Evolutionary conservation across 2,113 vertebrate species (phyloP).

Genomic region (Percopsis transmontana): DNA sequence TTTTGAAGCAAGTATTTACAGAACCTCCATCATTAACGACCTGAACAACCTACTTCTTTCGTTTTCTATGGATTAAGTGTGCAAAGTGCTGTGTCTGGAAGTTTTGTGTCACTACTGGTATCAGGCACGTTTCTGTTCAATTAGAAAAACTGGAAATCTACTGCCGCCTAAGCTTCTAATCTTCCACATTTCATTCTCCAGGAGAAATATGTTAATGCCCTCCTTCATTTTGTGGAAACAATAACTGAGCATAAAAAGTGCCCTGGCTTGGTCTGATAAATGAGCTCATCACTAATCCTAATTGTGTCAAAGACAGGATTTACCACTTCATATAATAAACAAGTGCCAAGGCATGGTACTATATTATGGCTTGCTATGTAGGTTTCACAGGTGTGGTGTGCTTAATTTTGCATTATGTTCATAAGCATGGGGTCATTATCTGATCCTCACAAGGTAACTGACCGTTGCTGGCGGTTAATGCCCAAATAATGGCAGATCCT

Average conservation of each 20-base stretch:
- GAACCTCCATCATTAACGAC: constrained; percentile 48
- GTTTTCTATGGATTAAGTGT: constrained; percentile 21
- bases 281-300: constrained; percentile 66
- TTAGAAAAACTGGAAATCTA: constrained; percentile 53
- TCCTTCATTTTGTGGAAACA: constrained; percentile 50
- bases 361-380: constrained; percentile 29
- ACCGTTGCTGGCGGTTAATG: constrained; percentile 51
- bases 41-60: constrained; percentile 41
- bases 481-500: constrained; percentile 25
- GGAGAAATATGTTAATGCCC: constrained; percentile 43
- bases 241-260: constrained; percentile 55
- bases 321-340: constrained; percentile 64
- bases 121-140: constrained; percentile 43
- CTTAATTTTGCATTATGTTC: constrained; percentile 48
- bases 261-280: constrained; percentile 62
- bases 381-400: constrained; percentile 35
- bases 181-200: constrained; percentile 61
- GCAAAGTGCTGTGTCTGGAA: constrained; percentile 8
- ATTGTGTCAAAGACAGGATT: constrained; percentile 72
- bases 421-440: constrained; percentile 43
- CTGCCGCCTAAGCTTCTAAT: constrained; percentile 61
- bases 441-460: constrained; percentile 50
- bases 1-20: constrained; percentile 47
- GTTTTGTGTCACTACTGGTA: constrained; percentile 12
- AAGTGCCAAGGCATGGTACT: constrained; percentile 37